These are phyloP conservation scores for Neodiprion fabricii DNA, from an alignment of 1,140 invertebrate species.

Conservation along the genomic window DNA sequence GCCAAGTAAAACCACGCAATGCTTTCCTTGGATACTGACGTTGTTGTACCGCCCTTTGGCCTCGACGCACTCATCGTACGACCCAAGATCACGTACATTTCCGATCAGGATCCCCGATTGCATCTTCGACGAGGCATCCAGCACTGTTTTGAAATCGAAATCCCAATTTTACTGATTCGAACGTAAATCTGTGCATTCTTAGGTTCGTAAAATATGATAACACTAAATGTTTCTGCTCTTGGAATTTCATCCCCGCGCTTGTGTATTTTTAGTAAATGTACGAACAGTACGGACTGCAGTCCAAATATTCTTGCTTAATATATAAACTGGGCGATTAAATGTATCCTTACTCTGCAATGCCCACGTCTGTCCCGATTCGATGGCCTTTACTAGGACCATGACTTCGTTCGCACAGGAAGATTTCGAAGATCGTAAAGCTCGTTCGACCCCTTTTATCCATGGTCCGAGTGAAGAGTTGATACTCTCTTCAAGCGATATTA, in stretches of 20 bases:
- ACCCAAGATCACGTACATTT: constrained; percentile 44
- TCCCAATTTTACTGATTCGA: no score
- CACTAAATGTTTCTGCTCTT: no score
- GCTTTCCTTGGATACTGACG: constrained; percentile 26
- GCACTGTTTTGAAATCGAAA: constrained; percentile 28
- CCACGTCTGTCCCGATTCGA: constrained; percentile 19
- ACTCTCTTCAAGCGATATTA: no score
- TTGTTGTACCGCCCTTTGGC: constrained; percentile 18
- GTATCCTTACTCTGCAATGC: constrained; percentile 29
- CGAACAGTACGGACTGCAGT: no score
- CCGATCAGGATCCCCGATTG: constrained; percentile 47
- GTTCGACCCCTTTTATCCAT: no score
- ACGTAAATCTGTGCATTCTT: no score
- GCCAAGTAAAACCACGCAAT: constrained; percentile 33
- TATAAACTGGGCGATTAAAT: constrained; percentile 11
- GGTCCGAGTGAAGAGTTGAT: no score
- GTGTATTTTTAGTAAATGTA: no score
- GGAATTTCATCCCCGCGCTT: no score
- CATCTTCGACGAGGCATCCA: constrained; percentile 49
- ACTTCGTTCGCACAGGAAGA: no score
- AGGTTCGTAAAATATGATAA: background rate
- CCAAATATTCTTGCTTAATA: background rate
- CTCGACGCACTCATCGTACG: constrained; percentile 47
- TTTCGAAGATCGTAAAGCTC: no score
- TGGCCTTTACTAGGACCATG: background rate